phyloP scores from a whole-genome alignment of 2,888 invertebrate genomes.

The Pandemis heparana region DNA sequence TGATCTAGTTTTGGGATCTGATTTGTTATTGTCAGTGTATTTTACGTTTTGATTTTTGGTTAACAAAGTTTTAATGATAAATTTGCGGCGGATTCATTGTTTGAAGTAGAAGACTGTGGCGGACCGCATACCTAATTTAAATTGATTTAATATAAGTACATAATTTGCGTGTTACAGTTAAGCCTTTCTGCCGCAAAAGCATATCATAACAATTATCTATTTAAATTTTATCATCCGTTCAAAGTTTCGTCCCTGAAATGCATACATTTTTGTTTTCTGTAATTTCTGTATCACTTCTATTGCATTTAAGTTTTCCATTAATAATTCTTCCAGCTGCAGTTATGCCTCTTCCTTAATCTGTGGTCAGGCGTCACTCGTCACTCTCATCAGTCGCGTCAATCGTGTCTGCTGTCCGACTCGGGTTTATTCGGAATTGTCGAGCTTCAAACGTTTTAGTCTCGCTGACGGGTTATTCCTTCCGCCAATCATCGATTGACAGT shows the following conservation, averaged over 20 bases:
- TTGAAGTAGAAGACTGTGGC: no score
- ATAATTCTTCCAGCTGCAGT: background rate
- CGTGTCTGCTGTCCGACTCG: constrained; percentile 23
- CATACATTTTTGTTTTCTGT: no score
- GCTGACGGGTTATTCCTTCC: constrained; percentile 39
- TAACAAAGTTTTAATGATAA: background rate
- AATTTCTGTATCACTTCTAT: no score
- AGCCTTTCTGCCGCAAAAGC: no score
- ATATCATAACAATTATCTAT: no score
- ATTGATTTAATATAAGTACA: no score
- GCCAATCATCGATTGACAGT: constrained; percentile 35
- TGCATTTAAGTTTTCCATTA: no score
- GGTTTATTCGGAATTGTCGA: constrained; percentile 35
- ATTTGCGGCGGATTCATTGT: background rate
- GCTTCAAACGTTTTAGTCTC: constrained; percentile 21
- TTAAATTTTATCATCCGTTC: no score
- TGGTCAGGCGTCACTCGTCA: constrained; percentile 32
- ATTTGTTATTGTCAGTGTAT: background rate
- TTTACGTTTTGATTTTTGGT: background rate
- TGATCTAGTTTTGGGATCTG: background rate
- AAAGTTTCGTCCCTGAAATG: no score
- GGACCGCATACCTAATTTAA: no score
- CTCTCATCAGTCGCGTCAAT: constrained; percentile 7
- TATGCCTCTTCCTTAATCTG: background rate
- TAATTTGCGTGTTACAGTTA: no score